These are phyloP conservation scores for Diplodus puntazzo DNA, from an alignment of 2,797 vertebrate genomes.

Conservation along the genomic window DNA sequence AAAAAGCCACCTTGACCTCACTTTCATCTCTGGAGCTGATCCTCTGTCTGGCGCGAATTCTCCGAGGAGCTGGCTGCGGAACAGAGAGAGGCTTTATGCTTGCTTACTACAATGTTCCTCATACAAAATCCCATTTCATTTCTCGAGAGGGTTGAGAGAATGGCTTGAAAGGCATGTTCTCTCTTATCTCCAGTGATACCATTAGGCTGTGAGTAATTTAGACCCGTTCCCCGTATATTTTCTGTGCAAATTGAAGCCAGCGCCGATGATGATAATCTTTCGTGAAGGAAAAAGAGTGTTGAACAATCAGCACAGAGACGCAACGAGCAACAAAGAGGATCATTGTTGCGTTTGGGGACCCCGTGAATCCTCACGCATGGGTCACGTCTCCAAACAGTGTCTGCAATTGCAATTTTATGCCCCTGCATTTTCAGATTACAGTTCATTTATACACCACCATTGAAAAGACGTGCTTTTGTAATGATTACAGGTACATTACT, in stretches of 20 bases:
- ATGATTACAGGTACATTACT: too few species aligned
- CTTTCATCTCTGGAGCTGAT: constrained; percentile 84
- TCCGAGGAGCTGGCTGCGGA: constrained; percentile 77
- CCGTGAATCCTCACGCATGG: neutral
- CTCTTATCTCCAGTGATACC: constrained; percentile 76
- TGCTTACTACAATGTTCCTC: constrained; percentile 73
- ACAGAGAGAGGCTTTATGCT: constrained; percentile 84
- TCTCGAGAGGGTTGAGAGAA: constrained; percentile 74
- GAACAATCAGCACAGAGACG: constrained; percentile 40
- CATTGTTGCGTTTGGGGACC: constrained; percentile 18
- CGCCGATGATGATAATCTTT: constrained; percentile 55
- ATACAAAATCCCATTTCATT: constrained; percentile 76
- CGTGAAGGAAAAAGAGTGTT: constrained; percentile 46
- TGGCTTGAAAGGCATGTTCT: constrained; percentile 78
- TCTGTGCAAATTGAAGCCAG: constrained; percentile 72
- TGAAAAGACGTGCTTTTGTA: too few species aligned
- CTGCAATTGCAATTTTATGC: neutral
- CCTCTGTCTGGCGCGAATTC: constrained; percentile 77
- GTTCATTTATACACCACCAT: too few species aligned
- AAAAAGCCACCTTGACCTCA: constrained; percentile 74
- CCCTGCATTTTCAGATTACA: too few species aligned
- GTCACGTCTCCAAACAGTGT: constrained; percentile 25
- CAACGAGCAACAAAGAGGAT: constrained; percentile 40
- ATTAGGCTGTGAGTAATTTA: constrained; percentile 70
- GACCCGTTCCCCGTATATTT: constrained; percentile 49